A percentile compares a stretch with the other conserved stretches of the same genome.
Conservation (phyloP, 2,113 vertebrate species). For the Glaucomys volans region DNA sequence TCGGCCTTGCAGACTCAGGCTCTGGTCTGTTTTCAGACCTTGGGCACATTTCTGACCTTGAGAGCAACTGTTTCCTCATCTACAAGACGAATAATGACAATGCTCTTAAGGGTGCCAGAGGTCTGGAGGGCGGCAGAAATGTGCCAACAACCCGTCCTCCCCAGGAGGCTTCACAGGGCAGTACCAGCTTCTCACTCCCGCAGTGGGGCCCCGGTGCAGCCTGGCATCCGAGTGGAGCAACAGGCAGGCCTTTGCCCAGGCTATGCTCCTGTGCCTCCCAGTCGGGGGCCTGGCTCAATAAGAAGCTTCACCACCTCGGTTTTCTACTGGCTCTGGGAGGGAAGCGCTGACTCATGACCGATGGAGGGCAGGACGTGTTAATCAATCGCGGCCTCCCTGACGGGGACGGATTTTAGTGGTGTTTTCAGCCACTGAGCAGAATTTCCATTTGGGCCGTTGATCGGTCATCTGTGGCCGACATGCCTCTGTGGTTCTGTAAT, state of each 20-base stretch:
- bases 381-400: not conserved
- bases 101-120: not conserved
- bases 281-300: not conserved
- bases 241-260: fast-evolving
- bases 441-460: not conserved
- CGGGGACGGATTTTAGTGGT: not conserved
- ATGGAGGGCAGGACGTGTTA: not conserved
- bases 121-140: not conserved
- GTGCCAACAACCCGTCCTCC: fast-evolving
- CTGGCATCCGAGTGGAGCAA: fast-evolving
- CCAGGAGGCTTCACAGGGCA: fast-evolving
- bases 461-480: slow-evolving; percentile 35
- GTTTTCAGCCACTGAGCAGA: slow-evolving; percentile 18
- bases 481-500: slow-evolving; percentile 15
- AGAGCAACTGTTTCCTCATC: not conserved
- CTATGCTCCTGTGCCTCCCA: not conserved
- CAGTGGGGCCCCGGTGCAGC: not conserved
- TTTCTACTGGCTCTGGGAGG: not conserved
- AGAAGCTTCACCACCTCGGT: not conserved
- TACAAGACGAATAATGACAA: not conserved
- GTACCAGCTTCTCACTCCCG: not conserved
- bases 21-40: not conserved
- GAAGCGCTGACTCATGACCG: not conserved
- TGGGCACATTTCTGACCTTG: not conserved
- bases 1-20: not conserved